Percentiles rank a stretch among this genome's conserved stretches.
These are phyloP conservation scores for Scrobipalpa atriplicella DNA, from an alignment of 2,888 invertebrate genomes.

Conservation along the genomic window DNA sequence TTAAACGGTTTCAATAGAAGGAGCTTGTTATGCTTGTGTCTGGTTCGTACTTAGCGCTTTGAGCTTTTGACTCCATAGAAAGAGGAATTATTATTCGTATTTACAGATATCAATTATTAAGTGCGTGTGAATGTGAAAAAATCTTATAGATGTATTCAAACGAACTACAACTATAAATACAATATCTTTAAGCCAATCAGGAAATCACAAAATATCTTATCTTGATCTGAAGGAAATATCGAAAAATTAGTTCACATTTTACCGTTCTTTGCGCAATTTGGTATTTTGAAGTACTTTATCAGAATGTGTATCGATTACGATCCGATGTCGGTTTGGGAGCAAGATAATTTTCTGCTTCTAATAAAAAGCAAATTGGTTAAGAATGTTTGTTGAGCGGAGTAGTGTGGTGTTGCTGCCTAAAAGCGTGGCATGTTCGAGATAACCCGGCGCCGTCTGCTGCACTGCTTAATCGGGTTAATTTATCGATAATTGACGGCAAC, in stretches of 20 bases:
- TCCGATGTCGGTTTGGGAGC: not conserved
- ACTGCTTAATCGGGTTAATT: slow-evolving; percentile 82
- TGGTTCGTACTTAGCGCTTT: slow-evolving; percentile 34
- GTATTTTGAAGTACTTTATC: not conserved
- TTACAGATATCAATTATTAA: not conserved
- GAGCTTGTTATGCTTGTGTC: slow-evolving; percentile 53
- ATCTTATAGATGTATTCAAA: too few species aligned
- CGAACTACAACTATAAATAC: too few species aligned
- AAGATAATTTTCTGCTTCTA: slow-evolving; percentile 44
- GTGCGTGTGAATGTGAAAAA: too few species aligned
- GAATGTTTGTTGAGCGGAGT: slow-evolving; percentile 63
- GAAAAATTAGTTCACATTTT: not conserved
- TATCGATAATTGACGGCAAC: slow-evolving; percentile 83
- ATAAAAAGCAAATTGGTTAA: slow-evolving; percentile 77
- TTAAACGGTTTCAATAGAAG: slow-evolving; percentile 68
- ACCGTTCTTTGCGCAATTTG: not conserved
- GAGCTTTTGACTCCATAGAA: slow-evolving; percentile 26
- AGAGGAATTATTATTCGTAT: not conserved
- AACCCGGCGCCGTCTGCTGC: slow-evolving; percentile 79
- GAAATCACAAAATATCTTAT: not conserved
- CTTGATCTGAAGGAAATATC: not conserved
- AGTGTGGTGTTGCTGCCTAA: slow-evolving; percentile 76
- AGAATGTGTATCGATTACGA: not conserved
- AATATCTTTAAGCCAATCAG: too few species aligned
- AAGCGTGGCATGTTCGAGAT: slow-evolving; percentile 80